Evolutionary conservation across 2,797 vertebrate genomes (phyloP).

Genomic region (Rousettus madagascariensis): DNA sequence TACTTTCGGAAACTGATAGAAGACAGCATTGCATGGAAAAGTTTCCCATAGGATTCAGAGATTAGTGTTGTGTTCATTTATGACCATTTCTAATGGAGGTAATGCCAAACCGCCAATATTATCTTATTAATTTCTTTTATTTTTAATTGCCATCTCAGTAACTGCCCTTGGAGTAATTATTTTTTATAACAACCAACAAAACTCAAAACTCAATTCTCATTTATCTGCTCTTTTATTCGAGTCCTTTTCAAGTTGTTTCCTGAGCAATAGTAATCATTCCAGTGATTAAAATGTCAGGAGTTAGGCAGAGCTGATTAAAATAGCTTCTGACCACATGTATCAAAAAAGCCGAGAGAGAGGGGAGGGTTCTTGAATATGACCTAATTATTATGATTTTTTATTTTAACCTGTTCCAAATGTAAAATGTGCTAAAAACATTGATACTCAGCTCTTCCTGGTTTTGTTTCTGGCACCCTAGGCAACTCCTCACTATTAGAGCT

Average conservation of each 20-base stretch:
- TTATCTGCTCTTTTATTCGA: neutral
- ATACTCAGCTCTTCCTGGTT: slow-evolving; percentile 27
- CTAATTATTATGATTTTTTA: slow-evolving; percentile 52
- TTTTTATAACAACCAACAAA: neutral
- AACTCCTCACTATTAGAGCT: slow-evolving; percentile 9
- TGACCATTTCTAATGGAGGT: neutral
- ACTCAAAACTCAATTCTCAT: neutral
- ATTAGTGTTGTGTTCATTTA: neutral
- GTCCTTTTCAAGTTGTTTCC: slow-evolving; percentile 36
- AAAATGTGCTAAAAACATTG: slow-evolving; percentile 47
- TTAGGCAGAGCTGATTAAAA: slow-evolving; percentile 52
- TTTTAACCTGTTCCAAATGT: slow-evolving; percentile 56
- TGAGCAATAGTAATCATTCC: slow-evolving; percentile 54
- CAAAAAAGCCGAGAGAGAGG: slow-evolving; percentile 2
- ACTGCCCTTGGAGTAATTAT: neutral
- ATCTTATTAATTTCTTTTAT: neutral
- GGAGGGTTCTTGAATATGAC: neutral
- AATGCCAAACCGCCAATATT: neutral
- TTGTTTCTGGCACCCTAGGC: slow-evolving; percentile 50
- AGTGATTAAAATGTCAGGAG: slow-evolving; percentile 67
- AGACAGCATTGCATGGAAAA: neutral
- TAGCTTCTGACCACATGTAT: slow-evolving; percentile 43
- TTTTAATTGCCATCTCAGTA: neutral
- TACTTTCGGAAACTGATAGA: neutral
- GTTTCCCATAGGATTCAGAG: neutral